Base-by-base conservation (phyloP, 2,113 vertebrate species). In the Thalassarche chlororhynchos region DNA sequence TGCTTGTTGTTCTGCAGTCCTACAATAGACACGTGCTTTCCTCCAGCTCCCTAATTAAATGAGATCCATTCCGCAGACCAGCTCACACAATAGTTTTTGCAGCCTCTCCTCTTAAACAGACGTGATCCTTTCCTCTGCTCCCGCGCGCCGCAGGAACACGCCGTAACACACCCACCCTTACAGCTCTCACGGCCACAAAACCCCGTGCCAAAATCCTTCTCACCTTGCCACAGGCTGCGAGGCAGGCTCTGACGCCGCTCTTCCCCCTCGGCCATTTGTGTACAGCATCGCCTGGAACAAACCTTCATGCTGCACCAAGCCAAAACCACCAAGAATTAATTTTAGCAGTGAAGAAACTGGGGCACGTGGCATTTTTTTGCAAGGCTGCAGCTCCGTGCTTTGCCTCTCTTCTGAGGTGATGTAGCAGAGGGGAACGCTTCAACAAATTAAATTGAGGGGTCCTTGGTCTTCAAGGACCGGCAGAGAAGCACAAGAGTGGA, bases 311-410 rank as follows among this genome's bases (percentile, higher is more conserved):
- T 60, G 52, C 70, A 75, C 47, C 2, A 15, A 87, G 92, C 82
- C 94, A 95, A 96, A 94, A 71, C 81, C 84, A 82, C 61, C 52
- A 49, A 21, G 81, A 82, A 84, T 84, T 75, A 58, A 93, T 64
- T 91, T 85, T 71, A 97, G 82, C 82, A 82, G n/a, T 14, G 47
- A 71, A 87, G 32, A 87, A 91, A 89, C 74, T 60, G 32, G 89
- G 54, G 62, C 86, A 95, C 3, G 19, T 76, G 83, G 79, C 28
- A 5, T 71, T 25, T 80, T 54, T 64, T 13, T 15, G 5, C 20
- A 28, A 72, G 49, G 62, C 70, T 83, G 66, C 49, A 70, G 66
- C 66, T 65, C 75, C 1, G 2, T 0, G 4, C 31, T 46, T 79
- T 62, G 77, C 29, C 46, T 79, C 61, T 71, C 29, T 71, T 64